These are phyloP conservation scores for Epinephelus lanceolatus DNA, from an alignment of 2,113 vertebrate species.

Conservation along the genomic window DNA sequence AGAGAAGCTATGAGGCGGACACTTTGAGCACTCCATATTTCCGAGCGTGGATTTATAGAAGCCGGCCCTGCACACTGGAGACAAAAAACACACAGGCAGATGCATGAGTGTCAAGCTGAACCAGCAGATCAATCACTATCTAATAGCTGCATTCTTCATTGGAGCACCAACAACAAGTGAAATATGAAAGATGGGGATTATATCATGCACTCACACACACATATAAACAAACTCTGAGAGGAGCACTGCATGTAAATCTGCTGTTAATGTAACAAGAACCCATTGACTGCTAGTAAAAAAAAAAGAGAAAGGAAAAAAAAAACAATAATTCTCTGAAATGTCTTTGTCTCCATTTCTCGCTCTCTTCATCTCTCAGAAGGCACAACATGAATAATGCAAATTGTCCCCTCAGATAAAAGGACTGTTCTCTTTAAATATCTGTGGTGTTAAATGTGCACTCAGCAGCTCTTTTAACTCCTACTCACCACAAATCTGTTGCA, in stretches of 20 bases:
- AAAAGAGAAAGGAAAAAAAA: not conserved
- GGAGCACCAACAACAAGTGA: conserved; percentile 32
- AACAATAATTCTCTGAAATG: conserved; percentile 59
- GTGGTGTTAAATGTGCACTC: conserved; percentile 80
- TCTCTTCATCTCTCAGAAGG: conserved; percentile 63
- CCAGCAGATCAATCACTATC: conserved; percentile 30
- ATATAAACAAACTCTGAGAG: conserved; percentile 10
- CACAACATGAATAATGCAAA: conserved; percentile 84
- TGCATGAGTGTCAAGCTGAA: conserved; percentile 59
- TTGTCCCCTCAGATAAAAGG: conserved; percentile 79
- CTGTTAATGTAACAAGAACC: conserved; percentile 45
- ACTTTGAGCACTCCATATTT: conserved; percentile 94
- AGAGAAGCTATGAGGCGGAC: conserved; percentile 94
- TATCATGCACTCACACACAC: conserved; percentile 32
- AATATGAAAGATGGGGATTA: conserved; percentile 33
- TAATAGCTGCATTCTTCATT: conserved; percentile 42
- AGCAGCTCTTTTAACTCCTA: conserved; percentile 81
- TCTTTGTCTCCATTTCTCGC: conserved; percentile 64
- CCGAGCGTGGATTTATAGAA: conserved; percentile 95
- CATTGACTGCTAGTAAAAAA: conserved; percentile 42
- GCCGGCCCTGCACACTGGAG: conserved; percentile 91
- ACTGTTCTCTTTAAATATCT: conserved; percentile 80
- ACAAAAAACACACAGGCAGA: conserved; percentile 66
- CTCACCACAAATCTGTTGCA: conserved; percentile 79
- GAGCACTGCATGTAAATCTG: conserved; percentile 42